Evolutionary conservation across 2,888 invertebrate species (phyloP), one percentile per base, ranked within the genome.

Genomic region (Coenonympha glycerion): DNA sequence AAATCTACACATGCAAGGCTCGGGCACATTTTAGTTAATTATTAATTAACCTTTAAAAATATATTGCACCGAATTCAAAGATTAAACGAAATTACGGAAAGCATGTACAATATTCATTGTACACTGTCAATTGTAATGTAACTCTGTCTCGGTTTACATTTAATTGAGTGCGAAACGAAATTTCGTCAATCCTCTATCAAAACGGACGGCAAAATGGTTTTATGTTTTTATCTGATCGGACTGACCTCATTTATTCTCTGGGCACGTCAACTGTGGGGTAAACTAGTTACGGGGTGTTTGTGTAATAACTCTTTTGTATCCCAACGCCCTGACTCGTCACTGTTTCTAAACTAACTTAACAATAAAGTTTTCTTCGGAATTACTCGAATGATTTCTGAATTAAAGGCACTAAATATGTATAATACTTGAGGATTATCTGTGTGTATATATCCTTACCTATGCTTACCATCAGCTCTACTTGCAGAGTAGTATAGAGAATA

Each of bases 251-350:
- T 24, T 39, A 39, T 39, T 15, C 24, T 15, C 39, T 15, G 13
- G 4, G 24, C 39, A 39, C 24, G 39, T 15, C 13, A 9, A 15
- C 39, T 24, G 24, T 2, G 39, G 36, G 22, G 24, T 22, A 24
- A 24, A 39, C 39, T 39, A 24, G 39, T 39, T 39, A 39, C 24
- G 9, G 39, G 22, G 24, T 39, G 39, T 39, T 39, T 39, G 39
- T 39, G 15, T 39, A 15, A 39, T 39, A 39, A 24, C 39, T 39
- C 39, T 24, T 39, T 39, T 39, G 22, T 39, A 39, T 37, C 37
- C 21, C 13, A 21, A 15, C 11, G 13, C 22, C 22, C 22, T 15
- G 24, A 16, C 39, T 13, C 22, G 39, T 39, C 15, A 24, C 9
- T 15, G 24, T 37, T 37, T 24, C 13, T 3, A 24, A 39, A 39